phyloP scores from a whole-genome alignment of 2,113 vertebrate genomes.

The Ptyas mucosa region DNA sequence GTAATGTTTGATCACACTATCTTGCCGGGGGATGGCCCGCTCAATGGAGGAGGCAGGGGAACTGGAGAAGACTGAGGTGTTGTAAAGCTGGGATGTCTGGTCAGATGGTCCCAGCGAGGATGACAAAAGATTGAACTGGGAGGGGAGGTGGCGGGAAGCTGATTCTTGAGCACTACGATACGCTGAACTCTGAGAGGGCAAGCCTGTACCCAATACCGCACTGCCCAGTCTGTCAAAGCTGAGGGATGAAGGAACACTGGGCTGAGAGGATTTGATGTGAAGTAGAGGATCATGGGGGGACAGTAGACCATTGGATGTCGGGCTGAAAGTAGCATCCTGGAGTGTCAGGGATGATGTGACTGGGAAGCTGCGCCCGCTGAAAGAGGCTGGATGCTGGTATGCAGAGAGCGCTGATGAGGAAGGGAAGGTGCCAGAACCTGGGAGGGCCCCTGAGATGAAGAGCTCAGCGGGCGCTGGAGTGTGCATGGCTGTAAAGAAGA shows the following conservation, averaged over 20 bases:
- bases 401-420: constrained; percentile 92
- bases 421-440: constrained; percentile 89
- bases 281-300: constrained; percentile 84
- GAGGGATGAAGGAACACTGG: constrained; percentile 76
- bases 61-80: constrained; percentile 84
- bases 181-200: constrained; percentile 62
- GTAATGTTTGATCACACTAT: constrained; percentile 97
- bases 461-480: constrained; percentile 90
- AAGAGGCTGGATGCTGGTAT: constrained; percentile 93
- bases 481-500: constrained; percentile 82
- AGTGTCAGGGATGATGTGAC: constrained; percentile 83
- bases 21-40: constrained; percentile 83
- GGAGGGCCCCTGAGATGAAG: constrained; percentile 91
- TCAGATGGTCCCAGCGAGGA: constrained; percentile 82
- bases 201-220: constrained; percentile 71
- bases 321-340: constrained; percentile 91
- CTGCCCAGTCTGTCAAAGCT: constrained; percentile 77
- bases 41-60: constrained; percentile 77
- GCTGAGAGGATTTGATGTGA: constrained; percentile 79
- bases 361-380: constrained; percentile 89
- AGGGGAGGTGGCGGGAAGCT: constrained; percentile 79
- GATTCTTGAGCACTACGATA: constrained; percentile 75
- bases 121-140: constrained; percentile 91
- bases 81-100: constrained; percentile 85
- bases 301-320: constrained; percentile 86